These are phyloP conservation scores for Castor canadensis DNA, from an alignment of 2,113 vertebrate species.

Conservation along the genomic window DNA sequence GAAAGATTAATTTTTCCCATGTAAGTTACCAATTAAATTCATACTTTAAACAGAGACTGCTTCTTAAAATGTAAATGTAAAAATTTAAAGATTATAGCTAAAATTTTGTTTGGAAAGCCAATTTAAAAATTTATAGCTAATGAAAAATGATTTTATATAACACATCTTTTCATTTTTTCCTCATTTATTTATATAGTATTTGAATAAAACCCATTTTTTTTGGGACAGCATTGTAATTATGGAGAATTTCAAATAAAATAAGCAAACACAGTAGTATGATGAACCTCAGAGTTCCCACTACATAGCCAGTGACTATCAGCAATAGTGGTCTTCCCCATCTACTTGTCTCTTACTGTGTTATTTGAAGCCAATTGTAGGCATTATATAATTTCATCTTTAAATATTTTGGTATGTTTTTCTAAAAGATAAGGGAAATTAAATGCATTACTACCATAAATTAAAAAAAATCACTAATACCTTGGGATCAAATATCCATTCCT, in stretches of 20 bases:
- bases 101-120: conserved; percentile 33
- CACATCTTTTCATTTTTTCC: not conserved
- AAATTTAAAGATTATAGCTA: not conserved
- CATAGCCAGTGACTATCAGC: not conserved
- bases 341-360: not conserved
- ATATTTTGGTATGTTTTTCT: conserved; percentile 18
- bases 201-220: not conserved
- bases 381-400: conserved; percentile 22
- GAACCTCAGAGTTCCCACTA: not conserved
- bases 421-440: not conserved
- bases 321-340: not conserved
- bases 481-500: not conserved
- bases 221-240: not conserved
- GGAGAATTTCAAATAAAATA: conserved; percentile 40
- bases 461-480: not conserved
- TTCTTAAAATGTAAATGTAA: conserved; percentile 28
- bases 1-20: not conserved
- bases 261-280: not conserved
- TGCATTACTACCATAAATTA: not conserved
- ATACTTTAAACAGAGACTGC: not conserved
- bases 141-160: not conserved
- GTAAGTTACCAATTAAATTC: conserved; percentile 9
- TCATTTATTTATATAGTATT: conserved; percentile 1
- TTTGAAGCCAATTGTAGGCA: conserved; percentile 21
- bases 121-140: not conserved